Evolutionary conservation across 2,888 invertebrate species (phyloP).

Genomic region (Tineola bisselliella): DNA sequence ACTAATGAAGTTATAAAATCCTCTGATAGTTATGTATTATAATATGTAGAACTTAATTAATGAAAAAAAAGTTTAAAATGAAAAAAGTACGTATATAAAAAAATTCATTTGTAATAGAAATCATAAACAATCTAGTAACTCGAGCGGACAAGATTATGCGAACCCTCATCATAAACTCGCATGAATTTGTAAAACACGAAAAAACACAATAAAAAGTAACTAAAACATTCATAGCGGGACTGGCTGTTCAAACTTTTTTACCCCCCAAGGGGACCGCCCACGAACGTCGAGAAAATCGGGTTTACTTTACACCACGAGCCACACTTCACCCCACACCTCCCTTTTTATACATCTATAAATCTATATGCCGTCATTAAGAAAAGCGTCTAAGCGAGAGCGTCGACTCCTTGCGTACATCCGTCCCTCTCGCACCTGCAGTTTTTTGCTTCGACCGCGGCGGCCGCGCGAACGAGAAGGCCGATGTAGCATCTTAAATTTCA

Average conservation of each 20-base stretch:
- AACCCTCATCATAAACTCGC: constrained; percentile 13
- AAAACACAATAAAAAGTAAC: constrained; percentile 27
- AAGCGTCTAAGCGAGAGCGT: constrained; percentile 32
- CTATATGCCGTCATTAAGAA: constrained; percentile 66
- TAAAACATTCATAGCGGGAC: constrained; percentile 44
- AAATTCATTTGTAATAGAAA: background rate
- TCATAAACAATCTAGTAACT: background rate
- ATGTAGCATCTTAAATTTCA: constrained; percentile 13
- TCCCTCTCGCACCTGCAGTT: constrained; percentile 35
- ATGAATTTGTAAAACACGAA: constrained; percentile 17
- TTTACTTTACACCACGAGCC: constrained; percentile 1
- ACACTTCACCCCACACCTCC: constrained; percentile 20
- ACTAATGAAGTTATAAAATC: too few relatives aligned
- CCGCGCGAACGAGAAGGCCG: constrained; percentile 12
- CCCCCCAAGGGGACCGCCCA: constrained; percentile 24
- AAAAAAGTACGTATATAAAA: too few relatives aligned
- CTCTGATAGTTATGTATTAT: background rate
- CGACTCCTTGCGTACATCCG: constrained; percentile 50
- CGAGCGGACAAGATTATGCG: constrained; percentile 1
- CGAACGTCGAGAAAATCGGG: constrained; percentile 22
- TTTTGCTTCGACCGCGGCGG: constrained; percentile 20
- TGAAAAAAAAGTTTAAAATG: background rate
- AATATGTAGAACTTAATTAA: too few relatives aligned
- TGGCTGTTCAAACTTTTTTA: constrained; percentile 44
- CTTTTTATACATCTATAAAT: constrained; percentile 54